phyloP scores from a whole-genome alignment of 2,888 invertebrate species.

The Sympetrum striolatum region DNA sequence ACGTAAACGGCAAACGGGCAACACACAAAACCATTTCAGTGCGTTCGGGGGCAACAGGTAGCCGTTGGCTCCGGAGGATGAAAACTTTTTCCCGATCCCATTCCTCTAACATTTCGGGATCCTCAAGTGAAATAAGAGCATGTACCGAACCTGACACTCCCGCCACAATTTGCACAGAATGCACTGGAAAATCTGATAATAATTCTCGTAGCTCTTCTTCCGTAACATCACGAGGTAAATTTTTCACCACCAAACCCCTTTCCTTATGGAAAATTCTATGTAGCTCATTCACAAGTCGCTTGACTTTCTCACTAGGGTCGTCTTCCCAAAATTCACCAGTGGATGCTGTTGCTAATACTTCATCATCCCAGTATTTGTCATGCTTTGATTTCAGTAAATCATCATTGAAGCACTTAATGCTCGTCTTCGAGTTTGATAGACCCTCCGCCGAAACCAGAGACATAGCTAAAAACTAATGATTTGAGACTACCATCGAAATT shows the following conservation, averaged over 20 bases:
- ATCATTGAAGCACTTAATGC: constrained; percentile 50
- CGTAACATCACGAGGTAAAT: constrained; percentile 58
- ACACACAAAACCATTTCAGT: constrained; percentile 59
- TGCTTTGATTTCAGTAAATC: constrained; percentile 50
- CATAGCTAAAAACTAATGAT: constrained; percentile 16
- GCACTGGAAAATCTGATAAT: constrained; percentile 10
- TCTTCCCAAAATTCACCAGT: constrained; percentile 57
- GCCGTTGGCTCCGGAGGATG: constrained; percentile 13
- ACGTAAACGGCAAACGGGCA: constrained; percentile 58
- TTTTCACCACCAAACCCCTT: constrained; percentile 57
- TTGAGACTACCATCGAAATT: background rate
- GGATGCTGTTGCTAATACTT: constrained; percentile 55
- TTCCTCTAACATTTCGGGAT: constrained; percentile 30
- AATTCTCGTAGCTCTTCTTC: constrained; percentile 54
- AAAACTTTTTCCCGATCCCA: constrained; percentile 33
- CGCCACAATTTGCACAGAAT: constrained; percentile 27
- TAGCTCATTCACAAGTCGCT: constrained; percentile 56
- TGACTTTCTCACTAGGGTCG: constrained; percentile 55
- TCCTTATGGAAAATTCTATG: constrained; percentile 58
- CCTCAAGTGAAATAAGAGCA: background rate
- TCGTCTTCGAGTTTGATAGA: background rate
- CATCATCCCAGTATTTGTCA: constrained; percentile 52
- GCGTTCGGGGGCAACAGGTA: constrained; percentile 51
- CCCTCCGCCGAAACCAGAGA: constrained; percentile 16
- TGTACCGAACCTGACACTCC: background rate